Evolutionary conservation across 2,797 vertebrate genomes (phyloP), one percentile per base, ranked within the genome.

Genomic region (Trematomus bernacchii): DNA sequence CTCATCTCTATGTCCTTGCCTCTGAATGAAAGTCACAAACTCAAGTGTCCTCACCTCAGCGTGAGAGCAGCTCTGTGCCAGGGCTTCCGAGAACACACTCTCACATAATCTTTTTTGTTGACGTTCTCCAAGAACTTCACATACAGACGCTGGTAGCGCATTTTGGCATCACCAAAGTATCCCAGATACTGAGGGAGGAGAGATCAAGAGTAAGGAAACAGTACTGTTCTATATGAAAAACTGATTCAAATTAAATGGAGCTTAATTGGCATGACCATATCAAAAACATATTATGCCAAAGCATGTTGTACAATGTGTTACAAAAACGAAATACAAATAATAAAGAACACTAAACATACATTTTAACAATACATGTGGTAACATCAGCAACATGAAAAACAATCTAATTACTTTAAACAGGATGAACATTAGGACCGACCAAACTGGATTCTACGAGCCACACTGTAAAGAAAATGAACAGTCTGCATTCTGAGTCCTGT

Each of bases 101-200:
- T 91, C 42, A 98, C 97, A 0, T 97, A 98, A 83, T 98, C 97
- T 82, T 98, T 98, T 81, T 98, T 98, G 92, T 97, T 97, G 85
- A 98, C 94, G 2, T 98, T 98, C 88, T 98, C 97, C 91, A 98
- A 87, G 90, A 98, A 98, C 91, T 98, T 98, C 15, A 98, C 97
- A 0, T 98, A 98, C 33, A 98, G 90, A 3, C 97, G 96, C 88
- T 98, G 97, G 92, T 98, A 98, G 40, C 96, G 94, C 89, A 97
- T 97, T 91, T 98, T 98, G 1, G 97, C 97, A 21, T 97, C 96
- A 16, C 97, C 97, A 66, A 97, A 98, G 86, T 97, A 97, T 11
- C 97, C 97, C 87, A 98, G 91, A 86, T 97, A 98, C 97, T 98
- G 84, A 15, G 21, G 55, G 44, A 59, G 46, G 48, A 65, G 12